Conservation (phyloP, 2,888 invertebrate species). For the Nomada fucata region DNA sequence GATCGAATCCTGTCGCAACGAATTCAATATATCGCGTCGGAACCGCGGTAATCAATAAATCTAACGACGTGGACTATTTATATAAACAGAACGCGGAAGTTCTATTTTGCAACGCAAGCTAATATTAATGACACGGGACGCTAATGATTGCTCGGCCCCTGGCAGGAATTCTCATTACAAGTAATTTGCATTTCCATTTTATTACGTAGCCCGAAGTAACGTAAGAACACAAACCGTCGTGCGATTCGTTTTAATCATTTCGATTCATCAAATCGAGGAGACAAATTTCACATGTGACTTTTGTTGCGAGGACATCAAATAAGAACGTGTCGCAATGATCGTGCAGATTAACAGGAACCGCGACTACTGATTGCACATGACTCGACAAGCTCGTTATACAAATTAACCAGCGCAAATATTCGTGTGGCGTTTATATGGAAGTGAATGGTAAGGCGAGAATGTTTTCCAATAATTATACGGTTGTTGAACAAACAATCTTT, state of each 20-base stretch:
- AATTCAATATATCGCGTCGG: slow-evolving; percentile 48
- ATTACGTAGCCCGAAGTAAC: slow-evolving; percentile 6
- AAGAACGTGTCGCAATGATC: neutral
- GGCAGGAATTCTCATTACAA: slow-evolving; percentile 51
- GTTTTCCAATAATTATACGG: slow-evolving; percentile 49
- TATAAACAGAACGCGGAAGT: slow-evolving; percentile 54
- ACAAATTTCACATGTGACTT: neutral
- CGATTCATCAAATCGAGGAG: neutral
- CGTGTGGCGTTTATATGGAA: slow-evolving; percentile 17
- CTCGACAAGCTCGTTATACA: slow-evolving; percentile 15
- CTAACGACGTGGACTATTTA: slow-evolving; percentile 50
- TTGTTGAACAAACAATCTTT: slow-evolving; percentile 35
- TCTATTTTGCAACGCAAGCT: slow-evolving; percentile 33
- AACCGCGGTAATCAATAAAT: slow-evolving; percentile 48
- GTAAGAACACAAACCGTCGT: neutral
- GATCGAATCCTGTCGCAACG: slow-evolving; percentile 45
- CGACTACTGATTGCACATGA: neutral
- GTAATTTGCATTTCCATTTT: slow-evolving; percentile 51
- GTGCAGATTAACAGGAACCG: neutral
- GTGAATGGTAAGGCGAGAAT: slow-evolving; percentile 23
- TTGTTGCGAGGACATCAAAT: too few relatives aligned
- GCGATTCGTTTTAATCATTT: neutral
- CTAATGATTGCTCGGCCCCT: slow-evolving; percentile 52
- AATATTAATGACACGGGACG: slow-evolving; percentile 52
- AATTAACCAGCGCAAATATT: slow-evolving; percentile 22